Evolutionary conservation across 2,797 vertebrate genomes (phyloP).

Genomic region (Austrolebias charrua): DNA sequence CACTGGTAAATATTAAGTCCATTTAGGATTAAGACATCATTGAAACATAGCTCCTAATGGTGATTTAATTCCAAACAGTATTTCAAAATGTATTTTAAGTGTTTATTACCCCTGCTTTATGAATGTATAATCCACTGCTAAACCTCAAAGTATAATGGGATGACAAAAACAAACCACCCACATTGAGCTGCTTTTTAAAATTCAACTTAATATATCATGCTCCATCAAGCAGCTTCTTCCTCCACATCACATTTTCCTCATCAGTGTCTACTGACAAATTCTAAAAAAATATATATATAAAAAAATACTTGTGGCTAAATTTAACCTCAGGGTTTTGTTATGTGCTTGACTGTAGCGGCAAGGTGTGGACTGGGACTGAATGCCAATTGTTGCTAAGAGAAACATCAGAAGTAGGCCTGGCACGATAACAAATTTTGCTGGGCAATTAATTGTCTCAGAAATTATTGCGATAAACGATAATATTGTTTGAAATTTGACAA

Average conservation of each 20-base stretch:
- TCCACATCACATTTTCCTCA: constrained; percentile 62
- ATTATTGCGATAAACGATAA: too few species aligned
- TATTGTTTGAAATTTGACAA: too few species aligned
- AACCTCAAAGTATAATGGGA: constrained; percentile 18
- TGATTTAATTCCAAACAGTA: constrained; percentile 9
- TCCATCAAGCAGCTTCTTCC: constrained; percentile 69
- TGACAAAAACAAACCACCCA: constrained; percentile 32
- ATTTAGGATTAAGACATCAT: constrained; percentile 21
- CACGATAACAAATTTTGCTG: too few species aligned
- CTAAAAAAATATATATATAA: too few species aligned
- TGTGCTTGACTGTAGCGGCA: constrained; percentile 53
- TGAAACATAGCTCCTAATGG: constrained; percentile 25
- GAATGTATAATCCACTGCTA: not conserved
- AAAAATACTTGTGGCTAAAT: constrained; percentile 66
- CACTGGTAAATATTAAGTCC: constrained; percentile 23
- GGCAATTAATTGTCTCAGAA: too few species aligned
- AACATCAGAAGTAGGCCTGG: too few species aligned
- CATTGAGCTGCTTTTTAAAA: constrained; percentile 57
- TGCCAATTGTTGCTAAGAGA: constrained; percentile 77
- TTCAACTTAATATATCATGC: constrained; percentile 54
- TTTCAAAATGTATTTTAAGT: constrained; percentile 7
- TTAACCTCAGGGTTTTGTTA: constrained; percentile 70
- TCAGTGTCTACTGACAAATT: constrained; percentile 78
- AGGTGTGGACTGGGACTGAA: constrained; percentile 62
- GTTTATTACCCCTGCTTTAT: constrained; percentile 13